Conservation (phyloP, 2,113 vertebrate species). For the pig (Sus scrofa) region DNA sequence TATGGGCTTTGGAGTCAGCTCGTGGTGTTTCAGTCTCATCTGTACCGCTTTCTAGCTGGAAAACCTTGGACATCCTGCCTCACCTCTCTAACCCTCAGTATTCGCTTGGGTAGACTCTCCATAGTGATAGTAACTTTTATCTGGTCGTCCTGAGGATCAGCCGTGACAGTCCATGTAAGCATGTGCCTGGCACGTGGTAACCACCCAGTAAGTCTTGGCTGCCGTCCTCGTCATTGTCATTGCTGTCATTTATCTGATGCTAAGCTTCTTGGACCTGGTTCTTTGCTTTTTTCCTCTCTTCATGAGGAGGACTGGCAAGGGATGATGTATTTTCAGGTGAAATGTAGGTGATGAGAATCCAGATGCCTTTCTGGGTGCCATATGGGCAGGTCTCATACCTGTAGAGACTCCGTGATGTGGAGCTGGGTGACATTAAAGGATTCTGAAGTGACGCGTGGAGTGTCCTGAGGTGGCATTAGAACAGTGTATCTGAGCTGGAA, state of each 20-base stretch:
- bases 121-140: not conserved
- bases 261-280: not conserved
- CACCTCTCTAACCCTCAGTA: not conserved
- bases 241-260: not conserved
- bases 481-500: not conserved
- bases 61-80: constrained; percentile 8
- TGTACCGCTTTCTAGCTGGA: not conserved
- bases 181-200: not conserved
- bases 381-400: not conserved
- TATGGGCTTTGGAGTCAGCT: not conserved
- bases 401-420: not conserved
- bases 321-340: constrained; percentile 55
- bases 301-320: not conserved
- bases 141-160: not conserved
- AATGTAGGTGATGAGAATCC: constrained; percentile 36
- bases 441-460: constrained; percentile 26
- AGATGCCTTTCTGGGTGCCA: not conserved
- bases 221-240: not conserved
- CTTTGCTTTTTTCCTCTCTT: not conserved
- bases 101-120: not conserved
- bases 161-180: not conserved
- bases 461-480: not conserved
- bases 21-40: not conserved
- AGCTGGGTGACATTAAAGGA: not conserved
- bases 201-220: not conserved